Evolutionary conservation across 2,113 vertebrate species (phyloP).

Genomic region (Electrona antarctica): DNA sequence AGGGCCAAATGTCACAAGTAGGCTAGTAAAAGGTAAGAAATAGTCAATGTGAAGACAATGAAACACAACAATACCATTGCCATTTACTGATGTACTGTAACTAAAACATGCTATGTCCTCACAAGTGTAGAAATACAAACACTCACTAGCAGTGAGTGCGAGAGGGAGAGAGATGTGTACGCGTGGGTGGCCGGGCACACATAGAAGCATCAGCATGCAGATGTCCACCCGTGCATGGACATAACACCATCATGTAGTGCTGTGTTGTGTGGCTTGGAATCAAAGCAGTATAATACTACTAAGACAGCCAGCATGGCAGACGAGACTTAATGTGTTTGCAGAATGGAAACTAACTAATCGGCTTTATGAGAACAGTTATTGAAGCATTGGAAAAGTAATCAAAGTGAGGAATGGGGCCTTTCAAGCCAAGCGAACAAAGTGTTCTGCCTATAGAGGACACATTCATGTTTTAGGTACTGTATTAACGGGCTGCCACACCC

Average conservation of each 20-base stretch:
- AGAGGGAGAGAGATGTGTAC: not conserved
- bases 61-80: too few relatives aligned
- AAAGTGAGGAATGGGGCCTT: slow-evolving; percentile 51
- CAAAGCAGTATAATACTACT: not conserved
- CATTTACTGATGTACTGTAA: too few relatives aligned
- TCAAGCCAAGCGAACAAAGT: slow-evolving; percentile 42
- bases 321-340: slow-evolving; percentile 44
- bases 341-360: slow-evolving; percentile 57
- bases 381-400: slow-evolving; percentile 60
- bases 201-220: too few relatives aligned
- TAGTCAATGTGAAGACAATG: too few relatives aligned
- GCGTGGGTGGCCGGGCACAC: not conserved
- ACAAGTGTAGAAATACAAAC: too few relatives aligned
- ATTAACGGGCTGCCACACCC: slow-evolving; percentile 19
- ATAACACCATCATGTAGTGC: not conserved
- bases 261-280: not conserved
- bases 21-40: too few relatives aligned
- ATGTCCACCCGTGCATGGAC: not conserved
- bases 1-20: too few relatives aligned
- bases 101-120: too few relatives aligned
- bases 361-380: slow-evolving; percentile 50
- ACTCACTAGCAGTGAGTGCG: too few relatives aligned
- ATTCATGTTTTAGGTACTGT: slow-evolving; percentile 22
- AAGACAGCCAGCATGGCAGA: slow-evolving; percentile 15
- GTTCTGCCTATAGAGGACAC: slow-evolving; percentile 28